These are phyloP conservation scores for Macaca nemestrina DNA, from an alignment of 2,113 vertebrate species.

Conservation along the genomic window DNA sequence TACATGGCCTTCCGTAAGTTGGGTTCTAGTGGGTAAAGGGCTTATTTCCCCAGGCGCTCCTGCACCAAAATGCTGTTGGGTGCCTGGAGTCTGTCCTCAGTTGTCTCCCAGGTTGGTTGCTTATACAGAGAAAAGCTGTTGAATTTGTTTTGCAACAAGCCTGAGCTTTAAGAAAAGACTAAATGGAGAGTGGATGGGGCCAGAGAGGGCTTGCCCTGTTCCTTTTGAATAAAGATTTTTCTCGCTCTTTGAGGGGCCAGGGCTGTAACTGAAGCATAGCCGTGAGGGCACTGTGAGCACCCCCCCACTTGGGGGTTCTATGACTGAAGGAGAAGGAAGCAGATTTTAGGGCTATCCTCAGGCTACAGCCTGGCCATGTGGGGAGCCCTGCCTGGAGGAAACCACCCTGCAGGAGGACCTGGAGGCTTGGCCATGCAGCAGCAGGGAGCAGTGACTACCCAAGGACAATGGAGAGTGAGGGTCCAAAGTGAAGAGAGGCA, in stretches of 20 bases:
- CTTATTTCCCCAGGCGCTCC: fast-evolving
- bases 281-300: background rate
- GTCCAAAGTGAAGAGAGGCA: background rate
- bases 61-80: fast-evolving
- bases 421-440: background rate
- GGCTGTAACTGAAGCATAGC: background rate
- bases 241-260: fast-evolving
- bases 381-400: background rate
- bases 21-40: fast-evolving
- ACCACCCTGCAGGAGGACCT: background rate
- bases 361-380: background rate
- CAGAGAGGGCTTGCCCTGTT: fast-evolving
- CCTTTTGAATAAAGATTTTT: background rate
- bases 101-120: background rate
- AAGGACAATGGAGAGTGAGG: background rate
- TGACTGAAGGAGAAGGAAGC: background rate
- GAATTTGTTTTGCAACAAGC: background rate
- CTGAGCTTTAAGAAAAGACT: background rate
- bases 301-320: fast-evolving
- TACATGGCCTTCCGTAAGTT: conserved; percentile 97
- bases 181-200: background rate
- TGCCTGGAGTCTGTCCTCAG: too few relatives aligned
- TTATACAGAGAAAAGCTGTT: background rate
- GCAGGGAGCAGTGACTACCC: too few relatives aligned
- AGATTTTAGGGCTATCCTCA: background rate